A percentile compares a stretch with the other conserved stretches of the same genome.
These are phyloP conservation scores for Harpagus bidentatus DNA, from an alignment of 2,113 vertebrate genomes.

Conservation along the genomic window DNA sequence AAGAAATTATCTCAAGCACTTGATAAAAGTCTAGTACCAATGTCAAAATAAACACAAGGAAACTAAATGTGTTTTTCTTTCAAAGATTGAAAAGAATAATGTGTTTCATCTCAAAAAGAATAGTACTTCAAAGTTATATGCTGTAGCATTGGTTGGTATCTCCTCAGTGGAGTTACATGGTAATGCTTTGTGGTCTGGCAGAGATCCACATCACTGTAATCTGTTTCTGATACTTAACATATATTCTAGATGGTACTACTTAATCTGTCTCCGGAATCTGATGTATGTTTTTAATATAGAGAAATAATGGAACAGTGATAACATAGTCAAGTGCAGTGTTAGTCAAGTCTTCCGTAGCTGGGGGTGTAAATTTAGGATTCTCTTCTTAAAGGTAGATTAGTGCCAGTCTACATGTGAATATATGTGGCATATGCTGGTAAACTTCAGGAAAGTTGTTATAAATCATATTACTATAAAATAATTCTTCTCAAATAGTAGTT, in stretches of 20 bases:
- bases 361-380: neutral
- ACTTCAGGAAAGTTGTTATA: neutral
- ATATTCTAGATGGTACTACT: neutral
- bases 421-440: neutral
- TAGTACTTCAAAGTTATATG: neutral
- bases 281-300: neutral
- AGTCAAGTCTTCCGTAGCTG: neutral
- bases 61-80: neutral
- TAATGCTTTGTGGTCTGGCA: conserved; percentile 10
- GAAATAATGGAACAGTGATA: neutral
- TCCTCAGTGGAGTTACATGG: neutral
- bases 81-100: neutral
- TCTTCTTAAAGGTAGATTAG: neutral
- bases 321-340: neutral
- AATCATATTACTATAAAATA: neutral
- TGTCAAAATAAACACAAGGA: neutral
- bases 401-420: neutral
- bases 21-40: neutral
- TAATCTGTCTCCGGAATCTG: neutral
- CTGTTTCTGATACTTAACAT: neutral
- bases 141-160: neutral
- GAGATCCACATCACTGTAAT: neutral
- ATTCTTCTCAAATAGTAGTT: neutral
- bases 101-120: neutral
- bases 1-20: neutral